Evolutionary conservation across 2,113 vertebrate species (phyloP).

Genomic region (Haemorhous mexicanus): DNA sequence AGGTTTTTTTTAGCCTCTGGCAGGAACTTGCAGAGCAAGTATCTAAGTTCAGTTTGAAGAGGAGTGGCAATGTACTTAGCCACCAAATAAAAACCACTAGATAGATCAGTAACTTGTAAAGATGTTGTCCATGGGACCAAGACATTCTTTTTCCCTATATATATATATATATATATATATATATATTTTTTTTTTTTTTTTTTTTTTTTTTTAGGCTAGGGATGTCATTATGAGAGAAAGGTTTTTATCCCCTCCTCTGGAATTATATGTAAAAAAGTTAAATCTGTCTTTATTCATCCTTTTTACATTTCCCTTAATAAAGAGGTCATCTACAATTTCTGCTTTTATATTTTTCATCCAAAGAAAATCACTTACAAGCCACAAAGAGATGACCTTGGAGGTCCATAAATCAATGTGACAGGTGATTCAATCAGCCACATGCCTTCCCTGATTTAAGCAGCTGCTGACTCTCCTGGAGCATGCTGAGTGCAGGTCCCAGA

Average conservation of each 20-base stretch:
- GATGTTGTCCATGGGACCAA: background rate
- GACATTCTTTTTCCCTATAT: background rate
- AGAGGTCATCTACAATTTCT: background rate
- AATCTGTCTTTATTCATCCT: background rate
- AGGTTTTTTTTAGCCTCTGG: background rate
- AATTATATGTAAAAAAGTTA: background rate
- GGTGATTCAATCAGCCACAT: conserved; percentile 58
- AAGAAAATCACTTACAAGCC: conserved; percentile 12
- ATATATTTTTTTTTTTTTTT: no score
- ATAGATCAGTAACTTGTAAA: background rate
- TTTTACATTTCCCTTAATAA: conserved; percentile 7
- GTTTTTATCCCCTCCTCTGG: background rate
- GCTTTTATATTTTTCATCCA: background rate
- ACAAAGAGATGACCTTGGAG: conserved; percentile 12
- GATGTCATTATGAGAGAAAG: background rate
- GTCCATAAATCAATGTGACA: conserved; percentile 62
- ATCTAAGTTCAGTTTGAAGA: background rate
- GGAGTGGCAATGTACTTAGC: background rate
- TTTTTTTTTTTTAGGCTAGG: background rate
- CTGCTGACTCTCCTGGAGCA: conserved; percentile 44
- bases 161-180: no score
- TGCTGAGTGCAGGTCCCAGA: background rate
- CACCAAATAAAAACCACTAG: background rate
- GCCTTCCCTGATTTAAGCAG: conserved; percentile 37
- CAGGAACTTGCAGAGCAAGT: background rate